phyloP scores from a whole-genome alignment of 2,797 vertebrate genomes.

The Urosaurus nigricauda region DNA sequence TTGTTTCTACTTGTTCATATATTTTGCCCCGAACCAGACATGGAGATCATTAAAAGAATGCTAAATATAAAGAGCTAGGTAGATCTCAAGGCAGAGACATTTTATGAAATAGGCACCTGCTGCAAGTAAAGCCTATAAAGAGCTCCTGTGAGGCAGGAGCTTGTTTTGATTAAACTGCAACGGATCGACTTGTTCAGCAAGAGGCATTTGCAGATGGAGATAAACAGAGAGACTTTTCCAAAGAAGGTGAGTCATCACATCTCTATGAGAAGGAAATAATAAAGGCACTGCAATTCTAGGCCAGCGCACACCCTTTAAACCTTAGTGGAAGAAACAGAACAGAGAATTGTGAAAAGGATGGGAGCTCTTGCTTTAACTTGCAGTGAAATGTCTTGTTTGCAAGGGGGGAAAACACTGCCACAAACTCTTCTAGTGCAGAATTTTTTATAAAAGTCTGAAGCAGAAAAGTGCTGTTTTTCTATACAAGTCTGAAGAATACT shows the following conservation, averaged over 20 bases:
- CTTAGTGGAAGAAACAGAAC: conserved; percentile 43
- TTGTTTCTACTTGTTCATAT: background rate
- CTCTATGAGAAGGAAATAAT: conserved; percentile 64
- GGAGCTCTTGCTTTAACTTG: background rate
- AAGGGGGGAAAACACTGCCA: background rate
- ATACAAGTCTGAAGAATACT: background rate
- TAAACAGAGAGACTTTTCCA: conserved; percentile 70
- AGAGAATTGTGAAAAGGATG: conserved; percentile 40
- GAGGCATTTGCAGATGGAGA: conserved; percentile 69
- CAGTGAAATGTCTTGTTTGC: background rate
- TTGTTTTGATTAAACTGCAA: conserved; percentile 54
- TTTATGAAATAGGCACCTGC: background rate
- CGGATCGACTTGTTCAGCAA: conserved; percentile 52
- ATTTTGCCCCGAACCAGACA: conserved; percentile 18
- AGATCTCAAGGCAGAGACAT: background rate
- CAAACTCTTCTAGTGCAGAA: no score
- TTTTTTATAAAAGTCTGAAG: no score
- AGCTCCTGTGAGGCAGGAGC: background rate
- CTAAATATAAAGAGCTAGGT: background rate
- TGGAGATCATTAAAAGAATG: background rate
- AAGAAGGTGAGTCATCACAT: conserved; percentile 70
- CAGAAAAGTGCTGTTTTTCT: background rate
- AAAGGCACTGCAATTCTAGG: conserved; percentile 61
- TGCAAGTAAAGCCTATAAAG: background rate
- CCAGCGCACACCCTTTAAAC: conserved; percentile 58